Evolutionary conservation across 2,113 vertebrate genomes (phyloP), one percentile per base, ranked within the genome.

Genomic region (Procavia capensis): DNA sequence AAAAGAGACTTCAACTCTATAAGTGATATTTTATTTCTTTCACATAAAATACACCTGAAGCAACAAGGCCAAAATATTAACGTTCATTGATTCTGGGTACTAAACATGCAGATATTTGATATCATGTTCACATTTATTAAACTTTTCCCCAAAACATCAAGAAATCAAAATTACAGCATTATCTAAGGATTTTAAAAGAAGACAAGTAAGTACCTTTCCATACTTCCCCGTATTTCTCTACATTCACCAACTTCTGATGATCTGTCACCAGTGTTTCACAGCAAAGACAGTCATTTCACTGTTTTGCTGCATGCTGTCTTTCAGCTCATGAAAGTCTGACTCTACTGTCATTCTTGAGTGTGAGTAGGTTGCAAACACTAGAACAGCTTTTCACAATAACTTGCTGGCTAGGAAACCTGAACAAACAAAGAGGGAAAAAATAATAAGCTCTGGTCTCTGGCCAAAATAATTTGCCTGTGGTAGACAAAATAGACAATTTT

Each of bases 401-500:
- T 27, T 16, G 5, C 80, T 92, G 76, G 50, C 94, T 93, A 59
- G 90, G 36, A 96, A 96, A 94, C 90, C 90, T 93, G 84, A 97
- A 81, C 92, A 96, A 96, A 93, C 74, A 96, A 96, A 96, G 93
- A 92, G 90, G 66, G 79, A 61, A 81, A 90, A 93, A 95, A 96
- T n/a, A n/a, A 95, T 97, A 94, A 92, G 86, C 81, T 85, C 87
- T 96, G 95, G 92, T 93, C 63, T 94, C 61, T 31, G 63, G 94
- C 87, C 95, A 97, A 94, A 97, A 97, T 96, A 95, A 98, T 97
- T 97, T 96, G 97, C 92, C 78, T 96, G 64, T 92, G 92, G 94
- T 97, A 95, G 97, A 97, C 95, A 98, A 94, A 97, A 96, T 34
- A 96, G 95, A 95, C 94, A 95, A 94, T 95, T 96, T 96, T 87